Conservation (phyloP, 1,140 invertebrate species). For the Leptestheria dahalacensis region DNA sequence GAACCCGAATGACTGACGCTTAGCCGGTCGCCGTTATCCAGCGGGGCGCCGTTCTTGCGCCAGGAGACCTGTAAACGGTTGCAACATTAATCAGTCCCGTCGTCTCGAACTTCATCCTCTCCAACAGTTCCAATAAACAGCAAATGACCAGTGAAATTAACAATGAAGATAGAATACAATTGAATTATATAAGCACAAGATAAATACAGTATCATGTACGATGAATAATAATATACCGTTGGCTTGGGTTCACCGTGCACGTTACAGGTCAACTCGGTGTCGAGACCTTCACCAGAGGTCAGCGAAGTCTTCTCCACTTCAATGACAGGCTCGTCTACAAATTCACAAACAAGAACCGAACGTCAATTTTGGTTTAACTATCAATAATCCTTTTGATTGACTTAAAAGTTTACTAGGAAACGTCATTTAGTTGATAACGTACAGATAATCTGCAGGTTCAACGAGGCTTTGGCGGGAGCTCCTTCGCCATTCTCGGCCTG, state of each 20-base stretch:
- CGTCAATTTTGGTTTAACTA: too few species aligned
- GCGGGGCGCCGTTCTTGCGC: constrained; percentile 19
- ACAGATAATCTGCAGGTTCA: constrained; percentile 19
- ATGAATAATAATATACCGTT: constrained; percentile 34
- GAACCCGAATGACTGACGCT: constrained; percentile 7
- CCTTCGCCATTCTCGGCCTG: constrained; percentile 16
- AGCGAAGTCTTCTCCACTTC: constrained; percentile 52
- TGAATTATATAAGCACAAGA: background rate
- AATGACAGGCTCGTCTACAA: constrained; percentile 48
- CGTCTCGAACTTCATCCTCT: too few species aligned
- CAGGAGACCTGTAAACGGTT: constrained; percentile 22
- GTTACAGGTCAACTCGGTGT: constrained; percentile 53
- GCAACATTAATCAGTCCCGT: too few species aligned
- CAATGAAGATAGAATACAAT: too few species aligned
- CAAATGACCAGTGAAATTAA: too few species aligned
- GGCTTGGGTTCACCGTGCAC: constrained; percentile 54
- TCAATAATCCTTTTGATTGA: too few species aligned
- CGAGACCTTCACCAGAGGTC: constrained; percentile 52
- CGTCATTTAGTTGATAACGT: constrained; percentile 7
- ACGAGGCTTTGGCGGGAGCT: constrained; percentile 17
- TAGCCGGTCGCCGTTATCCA: constrained; percentile 16
- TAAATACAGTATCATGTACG: background rate
- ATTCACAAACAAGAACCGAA: constrained; percentile 20
- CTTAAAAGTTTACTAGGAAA: too few species aligned
- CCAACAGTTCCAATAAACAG: too few species aligned